These are phyloP conservation scores for Perognathus longimembris DNA, from an alignment of 2,113 vertebrate genomes.

Conservation along the genomic window DNA sequence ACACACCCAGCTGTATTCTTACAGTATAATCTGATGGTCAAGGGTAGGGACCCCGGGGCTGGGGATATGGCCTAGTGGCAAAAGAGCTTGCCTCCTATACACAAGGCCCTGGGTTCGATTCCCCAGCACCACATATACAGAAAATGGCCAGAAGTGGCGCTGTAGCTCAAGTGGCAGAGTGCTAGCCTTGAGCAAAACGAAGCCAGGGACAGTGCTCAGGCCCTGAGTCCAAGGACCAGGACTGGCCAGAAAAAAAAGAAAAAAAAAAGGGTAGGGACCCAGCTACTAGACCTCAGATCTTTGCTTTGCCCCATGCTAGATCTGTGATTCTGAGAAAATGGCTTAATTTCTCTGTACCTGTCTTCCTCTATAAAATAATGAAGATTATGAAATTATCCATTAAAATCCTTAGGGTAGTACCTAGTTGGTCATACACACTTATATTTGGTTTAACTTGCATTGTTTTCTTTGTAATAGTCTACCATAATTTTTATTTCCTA, in stretches of 20 bases:
- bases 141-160: too few relatives aligned
- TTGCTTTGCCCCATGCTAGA: background rate
- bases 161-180: too few relatives aligned
- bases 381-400: background rate
- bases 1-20: too few relatives aligned
- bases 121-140: too few relatives aligned
- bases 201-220: too few relatives aligned
- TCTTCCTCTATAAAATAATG: background rate
- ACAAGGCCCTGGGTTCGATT: too few relatives aligned
- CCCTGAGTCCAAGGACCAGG: too few relatives aligned
- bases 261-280: background rate
- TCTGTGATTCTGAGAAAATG: conserved; percentile 22
- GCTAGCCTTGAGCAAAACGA: too few relatives aligned
- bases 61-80: too few relatives aligned
- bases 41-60: background rate
- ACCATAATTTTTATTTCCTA: background rate
- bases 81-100: too few relatives aligned
- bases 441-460: background rate
- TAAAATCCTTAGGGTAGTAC: background rate
- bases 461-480: background rate
- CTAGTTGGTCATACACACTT: too few relatives aligned
- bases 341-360: background rate
- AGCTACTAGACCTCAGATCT: background rate
- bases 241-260: too few relatives aligned
- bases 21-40: background rate